phyloP scores from a whole-genome alignment of 2,888 invertebrate genomes.

The Cylindroiulus punctatus region DNA sequence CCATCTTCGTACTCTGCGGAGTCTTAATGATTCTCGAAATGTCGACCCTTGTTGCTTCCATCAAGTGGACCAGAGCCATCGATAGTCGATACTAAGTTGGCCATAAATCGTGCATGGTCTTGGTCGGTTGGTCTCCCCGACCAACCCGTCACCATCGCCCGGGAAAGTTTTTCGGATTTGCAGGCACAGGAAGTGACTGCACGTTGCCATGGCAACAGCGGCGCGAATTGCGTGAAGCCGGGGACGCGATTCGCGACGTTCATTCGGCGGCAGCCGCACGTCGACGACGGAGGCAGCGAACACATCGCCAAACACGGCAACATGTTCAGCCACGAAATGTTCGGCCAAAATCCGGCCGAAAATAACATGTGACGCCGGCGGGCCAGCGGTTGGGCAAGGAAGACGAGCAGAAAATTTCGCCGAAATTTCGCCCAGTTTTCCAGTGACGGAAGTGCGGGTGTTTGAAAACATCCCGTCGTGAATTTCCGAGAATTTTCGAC shows the following conservation, averaged over 20 bases:
- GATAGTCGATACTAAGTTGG: no score
- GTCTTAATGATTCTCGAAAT: no score
- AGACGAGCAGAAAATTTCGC: background rate
- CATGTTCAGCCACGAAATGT: background rate
- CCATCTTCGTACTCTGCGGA: no score
- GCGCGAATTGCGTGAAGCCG: background rate
- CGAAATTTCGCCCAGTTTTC: background rate
- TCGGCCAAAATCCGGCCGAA: no score
- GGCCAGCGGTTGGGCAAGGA: background rate
- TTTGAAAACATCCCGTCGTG: no score
- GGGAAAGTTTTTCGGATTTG: background rate
- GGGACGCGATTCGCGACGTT: background rate
- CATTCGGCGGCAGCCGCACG: conserved; percentile 1
- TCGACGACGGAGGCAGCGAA: conserved; percentile 11
- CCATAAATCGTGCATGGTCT: no score
- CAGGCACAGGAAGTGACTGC: background rate
- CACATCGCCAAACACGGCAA: background rate
- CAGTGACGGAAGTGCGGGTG: no score
- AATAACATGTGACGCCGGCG: background rate
- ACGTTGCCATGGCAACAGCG: background rate
- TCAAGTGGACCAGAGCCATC: no score
- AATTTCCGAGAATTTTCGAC: no score
- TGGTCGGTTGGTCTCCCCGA: no score
- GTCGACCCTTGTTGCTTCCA: no score
- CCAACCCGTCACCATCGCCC: no score